These are phyloP conservation scores for Rhingia rostrata DNA, from an alignment of 2,888 invertebrate genomes.

Conservation along the genomic window DNA sequence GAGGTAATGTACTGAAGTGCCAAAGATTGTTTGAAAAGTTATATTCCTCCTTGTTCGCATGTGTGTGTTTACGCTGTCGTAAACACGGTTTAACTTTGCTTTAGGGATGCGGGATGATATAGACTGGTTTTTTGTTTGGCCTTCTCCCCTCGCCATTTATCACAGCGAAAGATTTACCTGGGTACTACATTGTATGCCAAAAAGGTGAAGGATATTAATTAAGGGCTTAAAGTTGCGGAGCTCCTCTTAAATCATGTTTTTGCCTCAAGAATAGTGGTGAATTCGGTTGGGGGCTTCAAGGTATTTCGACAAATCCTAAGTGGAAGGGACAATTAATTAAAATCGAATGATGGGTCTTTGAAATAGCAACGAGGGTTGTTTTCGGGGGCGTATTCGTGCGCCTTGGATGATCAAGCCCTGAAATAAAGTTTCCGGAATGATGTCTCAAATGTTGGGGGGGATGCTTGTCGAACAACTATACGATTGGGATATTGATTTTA, in stretches of 20 bases:
- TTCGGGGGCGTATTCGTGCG: neutral
- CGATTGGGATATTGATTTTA: neutral
- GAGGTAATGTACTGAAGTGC: conserved; percentile 68
- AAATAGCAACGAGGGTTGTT: conserved; percentile 12
- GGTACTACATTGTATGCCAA: conserved; percentile 38
- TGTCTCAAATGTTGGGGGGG: neutral
- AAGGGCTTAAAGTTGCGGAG: conserved; percentile 46
- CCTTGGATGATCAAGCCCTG: conserved; percentile 1
- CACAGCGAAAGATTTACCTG: neutral
- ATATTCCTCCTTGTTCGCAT: conserved; percentile 45
- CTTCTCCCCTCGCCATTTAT: neutral
- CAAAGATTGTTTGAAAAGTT: conserved; percentile 68
- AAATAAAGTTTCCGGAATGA: conserved; percentile 4
- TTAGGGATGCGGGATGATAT: conserved; percentile 16
- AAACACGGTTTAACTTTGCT: conserved; percentile 59
- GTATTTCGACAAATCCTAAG: conserved; percentile 6
- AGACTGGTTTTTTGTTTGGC: neutral
- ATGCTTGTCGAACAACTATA: neutral
- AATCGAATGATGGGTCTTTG: conserved; percentile 12
- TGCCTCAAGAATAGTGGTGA: conserved; percentile 6
- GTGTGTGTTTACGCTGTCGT: conserved; percentile 48
- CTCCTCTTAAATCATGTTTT: conserved; percentile 54
- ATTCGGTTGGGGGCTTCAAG: conserved; percentile 9
- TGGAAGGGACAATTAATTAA: conserved; percentile 40
- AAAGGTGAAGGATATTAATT: conserved; percentile 68